Conservation (phyloP, 1,140 invertebrate genomes). For the Mesaphorura yosii region DNA sequence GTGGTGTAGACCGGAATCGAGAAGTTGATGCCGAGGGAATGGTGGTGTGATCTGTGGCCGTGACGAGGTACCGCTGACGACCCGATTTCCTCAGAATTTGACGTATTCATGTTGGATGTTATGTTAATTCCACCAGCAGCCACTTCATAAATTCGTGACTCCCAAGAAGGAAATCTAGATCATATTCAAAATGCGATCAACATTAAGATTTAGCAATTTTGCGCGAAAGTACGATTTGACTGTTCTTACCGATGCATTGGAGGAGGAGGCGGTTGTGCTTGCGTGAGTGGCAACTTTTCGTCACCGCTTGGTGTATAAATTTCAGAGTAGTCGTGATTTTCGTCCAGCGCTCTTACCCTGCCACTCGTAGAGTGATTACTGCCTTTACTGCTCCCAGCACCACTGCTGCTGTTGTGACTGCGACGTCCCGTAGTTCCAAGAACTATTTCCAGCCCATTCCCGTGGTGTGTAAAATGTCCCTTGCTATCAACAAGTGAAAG, state of each 20-base stretch:
- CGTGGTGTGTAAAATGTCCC: too few relatives aligned
- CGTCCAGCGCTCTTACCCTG: constrained; percentile 43
- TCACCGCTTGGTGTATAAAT: constrained; percentile 86
- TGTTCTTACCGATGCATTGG: constrained; percentile 59
- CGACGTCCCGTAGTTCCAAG: too few relatives aligned
- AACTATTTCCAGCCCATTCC: constrained; percentile 35
- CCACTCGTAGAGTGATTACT: too few relatives aligned
- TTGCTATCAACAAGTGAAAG: constrained; percentile 22
- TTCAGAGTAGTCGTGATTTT: constrained; percentile 79
- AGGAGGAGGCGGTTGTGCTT: constrained; percentile 78
- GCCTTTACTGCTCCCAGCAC: too few relatives aligned
- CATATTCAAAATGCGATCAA: too few relatives aligned
- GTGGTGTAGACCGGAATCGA: constrained; percentile 85
- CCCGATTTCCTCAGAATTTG: too few relatives aligned
- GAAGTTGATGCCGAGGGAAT: constrained; percentile 35
- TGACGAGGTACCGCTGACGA: too few relatives aligned
- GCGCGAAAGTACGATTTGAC: too few relatives aligned
- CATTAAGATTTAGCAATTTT: too few relatives aligned
- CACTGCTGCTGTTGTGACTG: too few relatives aligned
- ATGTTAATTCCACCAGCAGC: constrained; percentile 66
- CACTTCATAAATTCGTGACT: constrained; percentile 86
- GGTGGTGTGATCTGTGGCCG: constrained; percentile 23
- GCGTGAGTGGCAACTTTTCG: constrained; percentile 39
- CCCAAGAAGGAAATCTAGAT: constrained; percentile 73
- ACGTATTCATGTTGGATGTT: constrained; percentile 31